phyloP scores from a whole-genome alignment of 2,888 invertebrate species.

The Serrognathus titanus region DNA sequence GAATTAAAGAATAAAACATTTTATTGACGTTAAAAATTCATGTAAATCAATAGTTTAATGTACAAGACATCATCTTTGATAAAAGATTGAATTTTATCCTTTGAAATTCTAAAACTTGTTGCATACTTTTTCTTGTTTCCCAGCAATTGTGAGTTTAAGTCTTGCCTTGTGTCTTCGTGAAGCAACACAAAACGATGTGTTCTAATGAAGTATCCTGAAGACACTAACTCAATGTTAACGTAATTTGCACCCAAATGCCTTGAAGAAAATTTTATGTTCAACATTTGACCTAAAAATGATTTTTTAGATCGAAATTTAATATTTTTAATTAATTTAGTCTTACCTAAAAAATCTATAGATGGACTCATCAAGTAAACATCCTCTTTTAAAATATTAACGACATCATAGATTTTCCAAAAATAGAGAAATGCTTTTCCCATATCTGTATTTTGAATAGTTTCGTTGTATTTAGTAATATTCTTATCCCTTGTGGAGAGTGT shows the following conservation, averaged over 20 bases:
- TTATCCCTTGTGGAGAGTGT: constrained; percentile 16
- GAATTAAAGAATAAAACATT: neutral
- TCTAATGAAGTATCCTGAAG: constrained; percentile 31
- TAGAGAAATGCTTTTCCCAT: constrained; percentile 37
- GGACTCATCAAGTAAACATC: constrained; percentile 35
- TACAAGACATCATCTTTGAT: constrained; percentile 50
- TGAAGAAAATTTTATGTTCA: constrained; percentile 38
- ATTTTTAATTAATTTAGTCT: constrained; percentile 1
- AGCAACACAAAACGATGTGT: constrained; percentile 44
- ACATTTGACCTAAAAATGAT: constrained; percentile 36
- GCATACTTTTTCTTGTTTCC: constrained; percentile 29
- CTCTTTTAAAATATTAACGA: constrained; percentile 31
- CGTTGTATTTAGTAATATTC: constrained; percentile 36
- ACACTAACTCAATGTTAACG: constrained; percentile 33
- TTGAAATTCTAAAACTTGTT: constrained; percentile 47
- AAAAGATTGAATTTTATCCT: constrained; percentile 50
- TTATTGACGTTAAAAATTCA: constrained; percentile 27
- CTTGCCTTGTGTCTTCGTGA: constrained; percentile 27
- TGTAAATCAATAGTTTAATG: constrained; percentile 55
- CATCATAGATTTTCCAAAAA: constrained; percentile 40
- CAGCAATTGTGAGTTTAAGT: constrained; percentile 35
- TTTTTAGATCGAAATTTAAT: neutral
- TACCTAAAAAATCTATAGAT: constrained; percentile 25
- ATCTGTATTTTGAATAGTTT: constrained; percentile 34
- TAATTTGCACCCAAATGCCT: constrained; percentile 31